Percentiles rank a stretch among this genome's conserved stretches.
Evolutionary conservation across 2,113 vertebrate genomes (phyloP).

Genomic region (Cynopterus brachyotis): DNA sequence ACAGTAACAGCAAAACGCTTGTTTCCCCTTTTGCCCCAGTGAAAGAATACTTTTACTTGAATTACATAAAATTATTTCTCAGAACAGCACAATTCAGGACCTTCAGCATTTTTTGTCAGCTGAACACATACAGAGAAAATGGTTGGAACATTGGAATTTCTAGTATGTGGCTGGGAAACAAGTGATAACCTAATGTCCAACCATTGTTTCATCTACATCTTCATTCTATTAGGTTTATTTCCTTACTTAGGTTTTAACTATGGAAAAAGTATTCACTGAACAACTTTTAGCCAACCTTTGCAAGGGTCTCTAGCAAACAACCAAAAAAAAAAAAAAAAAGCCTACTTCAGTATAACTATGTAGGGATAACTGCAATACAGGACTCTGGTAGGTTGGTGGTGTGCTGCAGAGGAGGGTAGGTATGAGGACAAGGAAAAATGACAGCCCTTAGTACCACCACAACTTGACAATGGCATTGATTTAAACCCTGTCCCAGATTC

Average conservation of each 20-base stretch:
- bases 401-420: not conserved
- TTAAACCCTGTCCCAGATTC: slow-evolving; percentile 27
- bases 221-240: not conserved
- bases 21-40: not conserved
- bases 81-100: not conserved
- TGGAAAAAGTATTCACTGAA: slow-evolving; percentile 9
- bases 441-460: not conserved
- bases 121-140: not conserved
- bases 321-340: not conserved
- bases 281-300: not conserved
- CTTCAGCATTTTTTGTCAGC: not conserved
- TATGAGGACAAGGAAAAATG: slow-evolving; percentile 2
- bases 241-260: not conserved
- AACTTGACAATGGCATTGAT: slow-evolving; percentile 31
- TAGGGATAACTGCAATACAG: not conserved
- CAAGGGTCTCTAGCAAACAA: not conserved
- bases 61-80: slow-evolving; percentile 14
- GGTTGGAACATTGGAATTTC: not conserved
- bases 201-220: not conserved
- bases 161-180: not conserved
- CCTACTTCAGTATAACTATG: not conserved
- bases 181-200: not conserved
- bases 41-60: slow-evolving; percentile 35
- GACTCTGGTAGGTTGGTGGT: not conserved
- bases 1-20: not conserved